Evolutionary conservation across 2,888 invertebrate genomes (phyloP).

Genomic region (Aporophyla lueneburgensis): DNA sequence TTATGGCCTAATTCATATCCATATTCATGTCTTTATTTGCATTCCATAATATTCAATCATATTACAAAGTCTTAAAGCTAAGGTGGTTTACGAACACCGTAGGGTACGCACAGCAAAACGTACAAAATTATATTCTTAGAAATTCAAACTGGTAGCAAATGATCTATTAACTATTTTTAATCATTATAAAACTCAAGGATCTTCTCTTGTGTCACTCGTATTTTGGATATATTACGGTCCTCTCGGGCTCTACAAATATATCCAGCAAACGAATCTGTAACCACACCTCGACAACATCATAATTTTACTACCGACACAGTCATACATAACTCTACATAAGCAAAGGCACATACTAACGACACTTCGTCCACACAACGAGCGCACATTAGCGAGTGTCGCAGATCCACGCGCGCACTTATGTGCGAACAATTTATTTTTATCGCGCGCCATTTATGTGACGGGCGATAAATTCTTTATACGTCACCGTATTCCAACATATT

Average conservation of each 20-base stretch:
- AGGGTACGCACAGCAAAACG: too few relatives aligned
- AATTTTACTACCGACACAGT: conserved; percentile 10
- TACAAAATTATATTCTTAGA: too few relatives aligned
- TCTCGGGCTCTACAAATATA: neutral
- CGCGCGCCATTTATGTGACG: conserved; percentile 39
- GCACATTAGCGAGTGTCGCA: conserved; percentile 51
- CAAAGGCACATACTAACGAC: conserved; percentile 41
- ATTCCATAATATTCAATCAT: too few relatives aligned
- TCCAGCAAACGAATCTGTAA: neutral
- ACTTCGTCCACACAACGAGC: conserved; percentile 44
- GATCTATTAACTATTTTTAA: too few relatives aligned
- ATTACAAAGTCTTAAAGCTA: too few relatives aligned
- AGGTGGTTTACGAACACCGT: too few relatives aligned
- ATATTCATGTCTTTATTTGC: too few relatives aligned
- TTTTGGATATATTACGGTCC: neutral
- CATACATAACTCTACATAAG: conserved; percentile 16
- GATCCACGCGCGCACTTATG: conserved; percentile 24
- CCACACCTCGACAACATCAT: neutral
- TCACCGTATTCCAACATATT: conserved; percentile 46
- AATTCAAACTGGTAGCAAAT: too few relatives aligned
- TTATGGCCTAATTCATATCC: too few relatives aligned
- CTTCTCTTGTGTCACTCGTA: neutral
- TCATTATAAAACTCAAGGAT: too few relatives aligned
- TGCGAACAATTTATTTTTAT: conserved; percentile 57
- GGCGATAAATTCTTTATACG: conserved; percentile 59